Evolutionary conservation across 2,797 vertebrate genomes (phyloP), one percentile per base, ranked within the genome.

Genomic region (Loriculus beryllinus): DNA sequence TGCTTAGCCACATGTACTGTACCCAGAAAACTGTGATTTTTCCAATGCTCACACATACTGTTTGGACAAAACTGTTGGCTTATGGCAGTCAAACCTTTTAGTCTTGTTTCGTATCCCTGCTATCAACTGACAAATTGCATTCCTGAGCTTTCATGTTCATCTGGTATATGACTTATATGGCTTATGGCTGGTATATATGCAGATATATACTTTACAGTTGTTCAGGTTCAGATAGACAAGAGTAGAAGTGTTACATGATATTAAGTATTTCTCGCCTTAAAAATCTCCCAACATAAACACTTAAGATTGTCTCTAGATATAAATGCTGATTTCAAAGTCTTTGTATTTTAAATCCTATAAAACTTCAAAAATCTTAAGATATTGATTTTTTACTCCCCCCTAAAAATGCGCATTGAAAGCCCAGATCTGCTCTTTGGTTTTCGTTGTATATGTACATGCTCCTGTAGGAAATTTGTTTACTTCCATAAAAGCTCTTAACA

Each of bases 21-120:
- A 47, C 33, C 39, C 23, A 60, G 25, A 75, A 49, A 43, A 35
- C 9, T 7, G 5, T 12, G 37, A 18, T 65, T 78, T 77, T 85
- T 19, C 14, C 51, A 26, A 28, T 45, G 29, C 22, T 26, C 37
- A 11, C 23, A 39, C 0, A 0, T 25, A 7, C 7, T 70, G 3
- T 63, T 91, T n/a, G 52, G 28, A 48, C 14, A 81, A 77, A 81
- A 31, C 26, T 45, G 7, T 57, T 63, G 17, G 12, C 23, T 85
- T 68, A 42, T 22, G 21, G 18, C 43, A 37, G 20, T n/a, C 33
- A 57, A 0, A 42, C 12, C 23, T n/a, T 49, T 47, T 31, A 33
- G 21, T 29, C 28, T 12, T 63, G 9, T 72, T 40, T 59, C 23
- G 14, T 39, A 39, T 51, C 43, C 14, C 2, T 68, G 23, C 20